Evolutionary conservation across 2,888 invertebrate species (phyloP), one percentile per base, ranked within the genome.

Genomic region (Pharmacophagus antenor): DNA sequence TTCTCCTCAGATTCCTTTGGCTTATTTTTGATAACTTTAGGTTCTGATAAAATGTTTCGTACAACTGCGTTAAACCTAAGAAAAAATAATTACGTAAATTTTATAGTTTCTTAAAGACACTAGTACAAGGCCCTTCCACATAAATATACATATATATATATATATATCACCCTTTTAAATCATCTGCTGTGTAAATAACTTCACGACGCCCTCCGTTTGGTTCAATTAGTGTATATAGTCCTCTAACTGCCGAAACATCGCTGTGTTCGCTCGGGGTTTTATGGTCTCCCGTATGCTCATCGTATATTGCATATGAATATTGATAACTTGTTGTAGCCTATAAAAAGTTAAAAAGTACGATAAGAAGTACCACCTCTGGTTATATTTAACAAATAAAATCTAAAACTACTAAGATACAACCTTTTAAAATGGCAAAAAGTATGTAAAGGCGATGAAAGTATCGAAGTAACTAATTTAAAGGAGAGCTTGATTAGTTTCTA

Each of bases 121-220:
- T n/a, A 12, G 18, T 25, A 31, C 41, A 10, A 42, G 22, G n/a
- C n/a, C n/a, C 37, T 37, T 46, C 10, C 18, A 22, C 15, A 12
- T 23, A n/a, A 44, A 50, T n/a, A n/a, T n/a, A n/a, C n/a, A n/a
- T n/a, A n/a, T n/a, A n/a, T n/a, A n/a, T n/a, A n/a, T n/a, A 54
- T 56, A 63, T 65, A n/a, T 63, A 52, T 62, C 75, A 78, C 85
- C 93, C 93, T 70, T 78, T 82, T 59, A 85, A 71, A 62, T 92
- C 89, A 68, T 92, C 92, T 61, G 92, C 92, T 41, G 87, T 85
- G 70, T 92, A 92, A 67, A 89, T 81, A 8, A 92, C 92, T 68
- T 91, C 91, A 22, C 92, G 83, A 46, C 88, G 73, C 61, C 86
- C 86, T 60, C 92, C 92, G 67, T 92, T 92, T 6, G 92, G 91